Base-by-base conservation (phyloP, 2,113 vertebrate species). In the Pachypanchax playfairii region DNA sequence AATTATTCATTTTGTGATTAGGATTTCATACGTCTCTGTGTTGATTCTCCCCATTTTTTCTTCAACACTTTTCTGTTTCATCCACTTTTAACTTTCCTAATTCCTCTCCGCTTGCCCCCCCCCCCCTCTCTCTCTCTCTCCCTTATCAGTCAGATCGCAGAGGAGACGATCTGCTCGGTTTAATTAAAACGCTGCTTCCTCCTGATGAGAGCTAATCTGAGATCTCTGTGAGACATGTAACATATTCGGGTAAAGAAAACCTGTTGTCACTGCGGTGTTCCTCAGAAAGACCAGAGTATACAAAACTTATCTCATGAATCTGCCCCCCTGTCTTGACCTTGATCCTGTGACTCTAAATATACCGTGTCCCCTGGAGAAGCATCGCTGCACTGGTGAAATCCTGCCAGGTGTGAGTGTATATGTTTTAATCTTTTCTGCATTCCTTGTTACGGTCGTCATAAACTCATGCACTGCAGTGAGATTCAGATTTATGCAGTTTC, bases 151-250 rank as follows among this genome's bases (percentile, higher is more conserved):
- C 80, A 80, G 66, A 63, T 28, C 15, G 79, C 44, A 20, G 55
- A 75, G 66, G 65, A 71, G 64, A 65, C 53, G 68, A 79, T 83
- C 77, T 66, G 55, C 75, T 78, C 62, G 35, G 77, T 80, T 87
- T 87, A 87, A 88, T 90, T 82, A 88, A 88, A 85, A 70, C 54
- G 69, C 70, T 68, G 47, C 29, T 28, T 70, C 58, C 21, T 74
- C 72, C 70, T 52, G 81, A 84, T 65, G 83, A 84, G 83, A 72
- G 79, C 75, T 77, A 58, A 65, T 83, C 64, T 76, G 54, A 60
- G 68, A 75, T 70, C 68, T 6, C 77, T 55, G 58, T 1, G 31
- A 59, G 65, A 54, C 55, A 35, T 33, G 69, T 49, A 11, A 69
- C 63, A 5, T 47, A 6, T 67, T 73, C 66, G 50, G 66, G 22